These are phyloP conservation scores for Murina feae DNA, from an alignment of 2,113 vertebrate genomes.

Conservation along the genomic window DNA sequence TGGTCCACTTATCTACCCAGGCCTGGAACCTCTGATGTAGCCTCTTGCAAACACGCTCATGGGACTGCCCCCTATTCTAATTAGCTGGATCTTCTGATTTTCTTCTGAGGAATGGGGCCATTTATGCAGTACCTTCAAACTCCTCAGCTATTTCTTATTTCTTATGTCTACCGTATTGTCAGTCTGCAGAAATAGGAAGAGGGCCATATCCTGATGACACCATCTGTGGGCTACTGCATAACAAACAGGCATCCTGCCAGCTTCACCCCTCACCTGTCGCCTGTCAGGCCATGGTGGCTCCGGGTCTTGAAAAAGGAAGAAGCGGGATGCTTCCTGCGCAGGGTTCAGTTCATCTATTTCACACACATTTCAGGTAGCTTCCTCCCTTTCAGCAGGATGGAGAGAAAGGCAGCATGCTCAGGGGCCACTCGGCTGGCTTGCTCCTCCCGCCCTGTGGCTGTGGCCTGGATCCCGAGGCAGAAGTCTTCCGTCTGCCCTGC, in stretches of 20 bases:
- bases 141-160: background rate
- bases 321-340: background rate
- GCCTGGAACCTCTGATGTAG: constrained; percentile 94
- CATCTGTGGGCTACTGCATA: background rate
- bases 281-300: constrained; percentile 53
- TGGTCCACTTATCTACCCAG: constrained; percentile 93
- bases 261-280: background rate
- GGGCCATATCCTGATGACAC: background rate
- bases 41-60: constrained; percentile 92
- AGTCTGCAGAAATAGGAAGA: background rate
- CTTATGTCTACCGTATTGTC: background rate
- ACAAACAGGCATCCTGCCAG: background rate
- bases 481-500: too few species aligned
- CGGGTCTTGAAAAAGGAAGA: constrained; percentile 37
- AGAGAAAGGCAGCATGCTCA: background rate
- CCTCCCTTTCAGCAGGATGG: background rate
- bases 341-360: background rate
- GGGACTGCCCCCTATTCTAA: constrained; percentile 83
- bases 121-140: background rate
- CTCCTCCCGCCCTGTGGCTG: too few species aligned
- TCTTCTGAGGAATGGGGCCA: background rate
- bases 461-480: too few species aligned
- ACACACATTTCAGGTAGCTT: background rate
- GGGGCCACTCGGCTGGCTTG: background rate
- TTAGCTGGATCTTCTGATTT: background rate